A percentile compares a stretch with the other conserved stretches of the same genome.
Evolutionary conservation across 2,113 vertebrate genomes (phyloP).

Genomic region (Nyctereutes procyonoides): DNA sequence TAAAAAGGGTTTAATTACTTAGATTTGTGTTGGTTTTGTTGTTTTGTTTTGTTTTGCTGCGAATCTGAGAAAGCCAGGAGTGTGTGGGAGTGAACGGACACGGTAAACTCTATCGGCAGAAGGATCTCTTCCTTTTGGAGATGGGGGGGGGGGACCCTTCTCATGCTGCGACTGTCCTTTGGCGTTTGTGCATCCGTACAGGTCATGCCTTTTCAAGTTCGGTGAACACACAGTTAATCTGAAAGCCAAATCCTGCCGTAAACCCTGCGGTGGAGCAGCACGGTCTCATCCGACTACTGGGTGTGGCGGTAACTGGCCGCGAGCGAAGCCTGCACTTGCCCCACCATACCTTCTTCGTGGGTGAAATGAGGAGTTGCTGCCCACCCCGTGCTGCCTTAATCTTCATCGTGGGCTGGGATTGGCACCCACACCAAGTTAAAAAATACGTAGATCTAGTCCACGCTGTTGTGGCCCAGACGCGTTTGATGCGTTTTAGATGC

Average conservation of each 20-base stretch:
- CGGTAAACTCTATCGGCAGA: neutral
- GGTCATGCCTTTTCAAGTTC: neutral
- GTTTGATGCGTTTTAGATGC: neutral
- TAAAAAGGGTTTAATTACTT: neutral
- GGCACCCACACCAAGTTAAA: neutral
- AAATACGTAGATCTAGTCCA: neutral
- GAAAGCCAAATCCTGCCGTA: neutral
- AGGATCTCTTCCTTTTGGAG: neutral
- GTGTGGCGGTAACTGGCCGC: neutral
- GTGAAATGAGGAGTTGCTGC: neutral
- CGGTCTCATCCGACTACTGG: neutral
- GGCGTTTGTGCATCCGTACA: neutral
- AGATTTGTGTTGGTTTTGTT: neutral
- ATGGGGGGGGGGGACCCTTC: fast-evolving
- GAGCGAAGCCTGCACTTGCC: neutral
- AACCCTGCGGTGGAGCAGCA: neutral
- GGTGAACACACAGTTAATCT: neutral
- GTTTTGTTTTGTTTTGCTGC: neutral
- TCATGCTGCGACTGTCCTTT: neutral
- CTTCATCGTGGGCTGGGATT: neutral
- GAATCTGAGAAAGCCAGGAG: neutral
- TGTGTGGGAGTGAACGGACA: neutral
- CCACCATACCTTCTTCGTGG: neutral
- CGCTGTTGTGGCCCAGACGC: neutral
- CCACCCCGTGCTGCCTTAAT: neutral